Percentiles rank a stretch among this genome's conserved stretches.
Conservation (phyloP, 1,140 invertebrate genomes). For the Phenacoccus solenopsis region DNA sequence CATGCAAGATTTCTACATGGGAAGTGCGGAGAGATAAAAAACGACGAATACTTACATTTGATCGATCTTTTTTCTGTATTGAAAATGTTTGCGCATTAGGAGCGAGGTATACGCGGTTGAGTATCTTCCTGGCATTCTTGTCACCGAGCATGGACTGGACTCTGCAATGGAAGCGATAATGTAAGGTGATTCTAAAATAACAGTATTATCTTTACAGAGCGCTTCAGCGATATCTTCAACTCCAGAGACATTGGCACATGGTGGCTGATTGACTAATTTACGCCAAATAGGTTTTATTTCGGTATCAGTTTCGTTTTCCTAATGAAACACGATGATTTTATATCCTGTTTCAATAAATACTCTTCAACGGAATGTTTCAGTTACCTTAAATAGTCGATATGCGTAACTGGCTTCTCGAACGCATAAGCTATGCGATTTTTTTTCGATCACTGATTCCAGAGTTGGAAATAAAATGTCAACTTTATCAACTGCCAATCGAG, state of each 20-base stretch:
- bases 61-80: slow-evolving; percentile 1
- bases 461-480: slow-evolving; percentile 19
- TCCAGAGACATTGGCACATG: slow-evolving; percentile 4
- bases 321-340: neutral
- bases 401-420: slow-evolving; percentile 20
- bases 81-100: slow-evolving; percentile 19
- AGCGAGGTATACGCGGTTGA: slow-evolving; percentile 19
- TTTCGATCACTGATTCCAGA: slow-evolving; percentile 18
- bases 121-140: slow-evolving; percentile 20
- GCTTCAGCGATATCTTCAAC: slow-evolving; percentile 11
- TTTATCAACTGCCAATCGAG: slow-evolving; percentile 21
- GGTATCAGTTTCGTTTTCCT: slow-evolving; percentile 20
- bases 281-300: slow-evolving; percentile 19
- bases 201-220: slow-evolving; percentile 13
- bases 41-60: slow-evolving; percentile 18
- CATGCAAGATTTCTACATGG: neutral
- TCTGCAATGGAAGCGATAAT: slow-evolving; percentile 20
- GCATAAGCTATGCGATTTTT: slow-evolving; percentile 20
- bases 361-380: too few species aligned
- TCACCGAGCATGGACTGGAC: slow-evolving; percentile 11
- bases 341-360: too few species aligned
- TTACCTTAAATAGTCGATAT: slow-evolving; percentile 21
- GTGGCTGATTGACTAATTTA: slow-evolving; percentile 20
- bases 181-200: slow-evolving; percentile 22
- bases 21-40: neutral